Evolutionary conservation across 2,113 vertebrate species (phyloP).

Genomic region (Cichladusa arquata): DNA sequence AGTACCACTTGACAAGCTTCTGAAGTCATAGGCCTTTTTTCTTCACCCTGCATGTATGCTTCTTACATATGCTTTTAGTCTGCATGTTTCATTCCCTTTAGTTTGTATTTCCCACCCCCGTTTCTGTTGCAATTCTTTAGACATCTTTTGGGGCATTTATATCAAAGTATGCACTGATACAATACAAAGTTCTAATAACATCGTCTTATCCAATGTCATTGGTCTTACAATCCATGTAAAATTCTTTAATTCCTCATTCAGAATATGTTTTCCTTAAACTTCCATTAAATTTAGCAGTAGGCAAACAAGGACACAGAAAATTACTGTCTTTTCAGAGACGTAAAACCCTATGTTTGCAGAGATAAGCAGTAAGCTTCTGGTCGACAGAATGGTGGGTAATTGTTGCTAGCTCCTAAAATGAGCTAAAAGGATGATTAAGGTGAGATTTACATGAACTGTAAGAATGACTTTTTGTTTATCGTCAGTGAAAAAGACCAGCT

Average conservation of each 20-base stretch:
- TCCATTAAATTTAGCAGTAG: not conserved
- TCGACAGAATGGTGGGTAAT: not conserved
- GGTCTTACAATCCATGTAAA: not conserved
- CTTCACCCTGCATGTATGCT: not conserved
- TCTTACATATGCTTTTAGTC: not conserved
- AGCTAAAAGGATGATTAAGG: not conserved
- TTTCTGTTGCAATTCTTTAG: not conserved
- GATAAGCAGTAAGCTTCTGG: not conserved
- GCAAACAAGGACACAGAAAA: not conserved
- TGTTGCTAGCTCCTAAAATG: not conserved
- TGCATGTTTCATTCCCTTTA: not conserved
- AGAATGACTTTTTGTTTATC: not conserved
- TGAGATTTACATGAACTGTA: not conserved
- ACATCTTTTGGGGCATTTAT: not conserved
- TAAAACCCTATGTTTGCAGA: not conserved
- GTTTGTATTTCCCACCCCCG: not conserved
- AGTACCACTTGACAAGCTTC: not conserved
- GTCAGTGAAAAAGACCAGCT: not conserved
- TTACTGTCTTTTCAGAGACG: not conserved
- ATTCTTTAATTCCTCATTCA: not conserved
- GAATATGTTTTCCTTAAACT: not conserved
- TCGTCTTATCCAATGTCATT: not conserved
- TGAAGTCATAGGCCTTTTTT: not conserved
- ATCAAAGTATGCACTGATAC: not conserved
- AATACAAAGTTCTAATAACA: not conserved